Conservation (phyloP, 2,113 vertebrate species). For the Aplodontia rufa region DNA sequence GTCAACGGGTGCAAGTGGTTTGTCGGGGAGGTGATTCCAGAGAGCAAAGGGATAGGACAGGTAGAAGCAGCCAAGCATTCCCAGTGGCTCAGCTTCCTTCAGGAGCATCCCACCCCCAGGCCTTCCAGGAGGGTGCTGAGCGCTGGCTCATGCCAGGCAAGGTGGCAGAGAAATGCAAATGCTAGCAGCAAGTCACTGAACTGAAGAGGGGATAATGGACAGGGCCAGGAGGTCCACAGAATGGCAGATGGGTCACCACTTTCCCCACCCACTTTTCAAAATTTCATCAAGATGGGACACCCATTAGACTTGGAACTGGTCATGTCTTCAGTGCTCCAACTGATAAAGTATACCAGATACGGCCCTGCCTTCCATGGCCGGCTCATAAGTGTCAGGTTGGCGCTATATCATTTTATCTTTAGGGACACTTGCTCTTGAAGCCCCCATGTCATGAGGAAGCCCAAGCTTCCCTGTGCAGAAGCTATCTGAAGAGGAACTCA, state of each 20-base stretch:
- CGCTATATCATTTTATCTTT: no score
- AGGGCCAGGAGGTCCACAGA: not conserved
- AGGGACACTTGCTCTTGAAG: not conserved
- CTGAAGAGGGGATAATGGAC: not conserved
- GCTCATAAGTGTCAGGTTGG: no score
- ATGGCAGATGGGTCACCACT: rapidly evolving
- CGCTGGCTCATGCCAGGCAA: not conserved
- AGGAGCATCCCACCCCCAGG: not conserved
- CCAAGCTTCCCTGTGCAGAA: not conserved
- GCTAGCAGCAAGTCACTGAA: not conserved
- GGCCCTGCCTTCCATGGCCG: not conserved
- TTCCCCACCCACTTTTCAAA: no score
- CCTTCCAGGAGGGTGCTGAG: not conserved
- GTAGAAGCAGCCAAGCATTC: no score
- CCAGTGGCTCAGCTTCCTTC: no score
- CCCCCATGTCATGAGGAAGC: not conserved
- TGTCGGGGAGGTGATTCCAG: no score
- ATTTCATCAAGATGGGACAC: not conserved
- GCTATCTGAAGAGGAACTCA: not conserved
- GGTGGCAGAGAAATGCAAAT: not conserved
- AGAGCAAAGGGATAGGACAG: not conserved
- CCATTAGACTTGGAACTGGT: not conserved
- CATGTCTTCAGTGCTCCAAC: not conserved
- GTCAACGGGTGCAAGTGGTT: not conserved
- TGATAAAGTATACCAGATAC: not conserved